Evolutionary conservation across 2,888 invertebrate species (phyloP).

Genomic region (Hololepta plana): DNA sequence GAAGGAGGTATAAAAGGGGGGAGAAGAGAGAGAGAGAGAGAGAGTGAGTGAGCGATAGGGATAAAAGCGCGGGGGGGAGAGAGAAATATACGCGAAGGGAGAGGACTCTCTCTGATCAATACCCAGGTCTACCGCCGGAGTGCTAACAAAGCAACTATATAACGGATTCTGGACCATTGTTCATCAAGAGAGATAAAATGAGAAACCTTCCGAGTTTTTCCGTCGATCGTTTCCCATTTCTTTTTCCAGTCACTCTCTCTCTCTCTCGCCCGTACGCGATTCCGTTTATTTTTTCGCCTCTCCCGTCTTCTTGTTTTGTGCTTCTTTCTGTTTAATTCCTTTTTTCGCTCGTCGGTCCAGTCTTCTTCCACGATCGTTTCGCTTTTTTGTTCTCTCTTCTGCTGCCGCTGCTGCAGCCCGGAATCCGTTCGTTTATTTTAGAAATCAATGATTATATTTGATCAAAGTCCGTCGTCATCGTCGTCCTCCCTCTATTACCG

Average conservation of each 20-base stretch:
- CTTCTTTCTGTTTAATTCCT: too few relatives aligned
- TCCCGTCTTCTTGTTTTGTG: not conserved
- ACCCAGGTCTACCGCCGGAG: conserved; percentile 31
- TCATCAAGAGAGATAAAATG: conserved; percentile 31
- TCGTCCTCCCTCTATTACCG: too few relatives aligned
- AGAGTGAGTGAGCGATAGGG: conserved; percentile 3
- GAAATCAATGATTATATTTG: too few relatives aligned
- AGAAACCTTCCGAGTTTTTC: too few relatives aligned
- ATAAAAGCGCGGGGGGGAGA: conserved; percentile 8
- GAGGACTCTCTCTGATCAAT: conserved; percentile 24
- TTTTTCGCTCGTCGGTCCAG: too few relatives aligned
- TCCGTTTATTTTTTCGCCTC: not conserved
- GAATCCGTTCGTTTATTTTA: conserved; percentile 9
- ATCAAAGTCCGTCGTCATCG: too few relatives aligned
- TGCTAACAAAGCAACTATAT: conserved; percentile 32
- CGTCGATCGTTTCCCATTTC: too few relatives aligned
- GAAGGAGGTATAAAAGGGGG: too few relatives aligned
- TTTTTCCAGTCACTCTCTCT: conserved; percentile 2
- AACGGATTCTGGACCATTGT: conserved; percentile 31
- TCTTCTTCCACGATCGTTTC: too few relatives aligned
- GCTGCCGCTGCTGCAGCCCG: too few relatives aligned
- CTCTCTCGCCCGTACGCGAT: conserved; percentile 1
- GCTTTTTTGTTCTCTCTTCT: too few relatives aligned
- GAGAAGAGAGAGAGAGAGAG: conserved; percentile 3
- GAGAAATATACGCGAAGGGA: conserved; percentile 2